Conservation (phyloP, 2,113 vertebrate genomes). For the Cisticola juncidis region DNA sequence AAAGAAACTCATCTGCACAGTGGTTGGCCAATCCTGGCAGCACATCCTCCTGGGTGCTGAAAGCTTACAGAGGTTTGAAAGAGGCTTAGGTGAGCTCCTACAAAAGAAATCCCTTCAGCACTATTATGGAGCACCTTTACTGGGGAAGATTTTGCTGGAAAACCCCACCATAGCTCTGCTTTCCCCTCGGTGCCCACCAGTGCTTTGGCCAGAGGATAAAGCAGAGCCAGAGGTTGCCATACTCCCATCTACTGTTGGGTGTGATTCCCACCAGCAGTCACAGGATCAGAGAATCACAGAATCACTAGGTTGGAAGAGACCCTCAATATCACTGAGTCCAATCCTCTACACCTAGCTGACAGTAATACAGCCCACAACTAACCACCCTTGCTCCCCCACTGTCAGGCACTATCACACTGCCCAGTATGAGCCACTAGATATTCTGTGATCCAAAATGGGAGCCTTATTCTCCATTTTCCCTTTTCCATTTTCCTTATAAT, state of each 20-base stretch:
- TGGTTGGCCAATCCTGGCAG: neutral
- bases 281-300: too few species aligned
- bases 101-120: neutral
- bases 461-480: neutral
- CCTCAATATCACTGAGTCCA: too few species aligned
- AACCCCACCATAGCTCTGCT: fast-evolving
- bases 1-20: neutral
- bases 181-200: neutral
- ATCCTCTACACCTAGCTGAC: constrained; percentile 30
- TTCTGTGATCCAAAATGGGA: neutral
- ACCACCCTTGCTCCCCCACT: neutral
- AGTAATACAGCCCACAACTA: neutral
- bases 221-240: neutral
- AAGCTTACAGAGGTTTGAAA: neutral
- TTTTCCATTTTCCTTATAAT: neutral
- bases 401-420: neutral
- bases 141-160: neutral
- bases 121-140: neutral
- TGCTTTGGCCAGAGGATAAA: neutral
- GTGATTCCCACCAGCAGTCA: neutral
- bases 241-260: neutral
- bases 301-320: too few species aligned
- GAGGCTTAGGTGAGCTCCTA: neutral
- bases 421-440: neutral
- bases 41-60: neutral